Conservation (phyloP, 1,140 invertebrate genomes). For the Patella vulgata region DNA sequence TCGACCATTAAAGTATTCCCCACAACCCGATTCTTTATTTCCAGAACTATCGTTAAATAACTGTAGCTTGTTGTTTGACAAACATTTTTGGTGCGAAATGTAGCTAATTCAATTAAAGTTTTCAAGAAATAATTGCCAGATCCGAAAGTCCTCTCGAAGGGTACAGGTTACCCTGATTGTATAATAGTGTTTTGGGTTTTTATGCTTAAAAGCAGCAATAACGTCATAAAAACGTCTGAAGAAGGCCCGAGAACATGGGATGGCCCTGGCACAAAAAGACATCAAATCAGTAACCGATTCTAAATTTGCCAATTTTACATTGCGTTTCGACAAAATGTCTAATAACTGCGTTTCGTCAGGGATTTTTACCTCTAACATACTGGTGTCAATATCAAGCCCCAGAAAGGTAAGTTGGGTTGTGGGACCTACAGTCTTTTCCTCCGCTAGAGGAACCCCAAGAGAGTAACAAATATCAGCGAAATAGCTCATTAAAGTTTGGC, state of each 20-base stretch:
- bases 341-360: not conserved
- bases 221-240: conserved; percentile 16
- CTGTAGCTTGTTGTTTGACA: too few species aligned
- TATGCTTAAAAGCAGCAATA: too few species aligned
- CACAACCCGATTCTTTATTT: too few species aligned
- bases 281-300: conserved; percentile 29
- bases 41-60: too few species aligned
- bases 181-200: conserved; percentile 18
- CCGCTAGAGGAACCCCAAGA: too few species aligned
- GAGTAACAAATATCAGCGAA: too few species aligned
- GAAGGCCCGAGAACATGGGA: conserved; percentile 24
- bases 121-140: conserved; percentile 26
- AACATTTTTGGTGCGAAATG: conserved; percentile 20
- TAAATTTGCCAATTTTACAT: too few species aligned
- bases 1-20: not conserved
- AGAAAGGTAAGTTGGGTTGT: too few species aligned
- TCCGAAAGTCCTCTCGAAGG: conserved; percentile 12
- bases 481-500: too few species aligned
- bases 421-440: too few species aligned
- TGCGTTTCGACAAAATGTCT: not conserved
- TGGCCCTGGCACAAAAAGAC: conserved; percentile 25
- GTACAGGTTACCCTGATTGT: conserved; percentile 17
- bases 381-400: too few species aligned
- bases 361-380: too few species aligned
- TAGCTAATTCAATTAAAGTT: conserved; percentile 20